Evolutionary conservation across 2,113 vertebrate genomes (phyloP), one percentile per base, ranked within the genome.

Genomic region (Tetraodon nigroviridis): DNA sequence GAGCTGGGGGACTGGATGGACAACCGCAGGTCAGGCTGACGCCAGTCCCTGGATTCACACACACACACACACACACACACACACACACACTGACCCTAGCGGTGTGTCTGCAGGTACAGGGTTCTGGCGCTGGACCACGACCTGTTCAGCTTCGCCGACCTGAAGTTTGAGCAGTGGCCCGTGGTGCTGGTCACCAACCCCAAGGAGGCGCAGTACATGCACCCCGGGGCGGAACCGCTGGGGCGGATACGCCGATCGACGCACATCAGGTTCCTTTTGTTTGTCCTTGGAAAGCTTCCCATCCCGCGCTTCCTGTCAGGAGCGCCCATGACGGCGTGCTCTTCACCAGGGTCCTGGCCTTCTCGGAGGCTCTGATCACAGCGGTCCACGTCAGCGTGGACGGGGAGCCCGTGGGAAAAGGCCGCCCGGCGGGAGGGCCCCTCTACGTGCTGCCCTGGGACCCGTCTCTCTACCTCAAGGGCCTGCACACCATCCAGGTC

Each of bases 1-100:
- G 97, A 99, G 84, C 2, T 99, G 56, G 97, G 92, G 46, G 97
- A 99, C 84, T 99, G 96, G 97, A 99, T 92, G 93, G 86, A 92
- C 56, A 96, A 93, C 4, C 93, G 97, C 77, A 95, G 87, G 97
- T 97, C 58, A 2, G 22, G 24, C 75, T 17, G 44, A 37, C 1
- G 32, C n/a, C n/a, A n/a, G n/a, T 37, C 32, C 32, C 32, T 37
- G 32, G 3, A 12, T 37, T 2, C 12, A 10, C 1, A 37, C 1
- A 37, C 32, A 11, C 32, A 12, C 1, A 37, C 32, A 11, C 32
- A 12, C 12, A 10, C 1, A 37, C 1, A 37, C 32, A 11, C 32
- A 12, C 12, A 10, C 1, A 37, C 1, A 37, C 32, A 11, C 32
- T 3, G 32, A 12, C 5, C 44, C 2, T 6, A 7, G 3, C 15